Evolutionary conservation across 2,113 vertebrate species (phyloP), one percentile per base, ranked within the genome.

Genomic region (Alaudala cheleensis): DNA sequence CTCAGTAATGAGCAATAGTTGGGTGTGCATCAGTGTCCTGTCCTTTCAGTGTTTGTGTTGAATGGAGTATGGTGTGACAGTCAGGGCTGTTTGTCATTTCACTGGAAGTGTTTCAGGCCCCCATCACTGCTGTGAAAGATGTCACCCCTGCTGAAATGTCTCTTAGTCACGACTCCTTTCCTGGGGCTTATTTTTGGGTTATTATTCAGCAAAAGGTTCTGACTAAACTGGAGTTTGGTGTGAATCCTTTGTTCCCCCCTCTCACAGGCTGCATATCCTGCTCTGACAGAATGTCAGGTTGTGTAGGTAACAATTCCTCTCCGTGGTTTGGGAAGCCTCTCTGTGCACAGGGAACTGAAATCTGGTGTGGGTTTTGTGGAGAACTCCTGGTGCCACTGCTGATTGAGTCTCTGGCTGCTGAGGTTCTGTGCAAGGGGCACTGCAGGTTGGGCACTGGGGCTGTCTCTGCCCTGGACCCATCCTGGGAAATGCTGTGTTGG

Each of bases 111-210:
- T 71, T 81, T 19, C 23, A 74, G 64, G 56, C 69, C 33, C 50
- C 39, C 7, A 0, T 66, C 33, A 0, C 67, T 76, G 28, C 60
- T 83, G 6, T 2, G 15, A 33, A 73, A 34, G 51, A 47, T 42
- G 80, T 64, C 79, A 72, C 54, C 62, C 29, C 24, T 54, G 17
- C 78, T 66, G 90, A 69, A 69, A 26, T 50, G 5, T 22, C 58
- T 65, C 49, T 62, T 57, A 81, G 83, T 92, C 77, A 70, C 28
- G 42, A 81, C 69, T 81, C 9, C 3, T 28, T 57, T 8, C 42
- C 62, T 31, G 69, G 77, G 83, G 50, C 62, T 86, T 92, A 62
- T 69, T 92, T 86, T 74, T 86, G 76, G 69, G 44, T 86, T 69
- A 16, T 50, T 92, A 76, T 92, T 86, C 70, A 81, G 76, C 49